Conservation (phyloP, 2,888 invertebrate genomes). For the Thelaira solivaga region DNA sequence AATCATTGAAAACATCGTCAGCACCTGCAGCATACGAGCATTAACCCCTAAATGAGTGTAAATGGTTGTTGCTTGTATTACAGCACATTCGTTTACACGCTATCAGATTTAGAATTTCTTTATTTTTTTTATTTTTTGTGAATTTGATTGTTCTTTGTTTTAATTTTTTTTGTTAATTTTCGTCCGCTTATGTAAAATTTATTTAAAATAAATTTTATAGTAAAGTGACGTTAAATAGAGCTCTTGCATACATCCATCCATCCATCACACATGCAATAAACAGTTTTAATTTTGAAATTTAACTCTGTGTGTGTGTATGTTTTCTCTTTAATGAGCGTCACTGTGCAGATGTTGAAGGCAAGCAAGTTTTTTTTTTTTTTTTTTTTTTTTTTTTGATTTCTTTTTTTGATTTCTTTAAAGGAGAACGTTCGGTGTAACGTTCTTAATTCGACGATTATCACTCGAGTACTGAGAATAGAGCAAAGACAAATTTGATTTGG, state of each 20-base stretch:
- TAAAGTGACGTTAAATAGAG: conserved; percentile 23
- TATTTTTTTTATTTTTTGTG: neutral
- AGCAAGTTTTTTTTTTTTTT: neutral
- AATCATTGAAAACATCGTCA: neutral
- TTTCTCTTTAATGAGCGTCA: conserved; percentile 4
- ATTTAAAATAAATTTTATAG: neutral
- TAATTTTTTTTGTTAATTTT: neutral
- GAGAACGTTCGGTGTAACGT: too few species aligned
- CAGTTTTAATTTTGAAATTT: conserved; percentile 35
- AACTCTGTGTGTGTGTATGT: too few species aligned
- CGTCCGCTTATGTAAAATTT: conserved; percentile 14
- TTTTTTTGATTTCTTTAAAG: too few species aligned
- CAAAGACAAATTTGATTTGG: conserved; percentile 9
- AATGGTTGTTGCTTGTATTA: neutral
- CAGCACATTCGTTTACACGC: conserved; percentile 7
- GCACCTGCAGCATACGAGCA: neutral
- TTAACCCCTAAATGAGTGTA: neutral
- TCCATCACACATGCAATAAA: neutral
- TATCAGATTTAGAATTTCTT: conserved; percentile 5
- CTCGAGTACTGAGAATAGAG: conserved; percentile 40
- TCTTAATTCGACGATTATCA: conserved; percentile 34
- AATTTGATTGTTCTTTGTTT: neutral
- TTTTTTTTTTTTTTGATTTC: too few species aligned
- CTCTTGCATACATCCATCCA: conserved; percentile 18
- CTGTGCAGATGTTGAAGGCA: neutral